A percentile compares a stretch with the other conserved stretches of the same genome.
Conservation (phyloP, 1,140 invertebrate genomes). For the Notospermus geniculatus region DNA sequence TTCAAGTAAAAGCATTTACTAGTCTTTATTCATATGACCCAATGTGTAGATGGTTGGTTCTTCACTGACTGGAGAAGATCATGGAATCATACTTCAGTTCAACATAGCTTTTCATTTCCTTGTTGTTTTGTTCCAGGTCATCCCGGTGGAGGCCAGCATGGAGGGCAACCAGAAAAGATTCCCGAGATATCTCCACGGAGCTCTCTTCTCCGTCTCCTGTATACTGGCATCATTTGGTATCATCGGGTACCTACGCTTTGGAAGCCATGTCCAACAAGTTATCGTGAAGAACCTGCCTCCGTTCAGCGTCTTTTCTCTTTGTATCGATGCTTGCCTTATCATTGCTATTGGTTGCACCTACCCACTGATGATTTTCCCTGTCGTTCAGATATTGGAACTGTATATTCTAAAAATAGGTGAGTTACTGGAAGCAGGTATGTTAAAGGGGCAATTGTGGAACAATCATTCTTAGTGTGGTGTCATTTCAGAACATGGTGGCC, state of each 20-base stretch:
- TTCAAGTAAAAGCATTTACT: too few relatives aligned
- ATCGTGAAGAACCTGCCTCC: constrained; percentile 40
- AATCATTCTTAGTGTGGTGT: too few relatives aligned
- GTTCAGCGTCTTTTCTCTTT: constrained; percentile 22
- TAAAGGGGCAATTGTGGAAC: too few relatives aligned
- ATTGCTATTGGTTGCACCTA: constrained; percentile 47
- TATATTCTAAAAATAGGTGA: constrained; percentile 43
- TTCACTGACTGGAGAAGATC: too few relatives aligned
- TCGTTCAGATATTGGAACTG: constrained; percentile 45
- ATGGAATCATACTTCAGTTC: too few relatives aligned
- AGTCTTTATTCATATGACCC: too few relatives aligned
- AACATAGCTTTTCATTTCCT: too few relatives aligned
- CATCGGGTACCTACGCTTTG: constrained; percentile 47
- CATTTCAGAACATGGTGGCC: too few relatives aligned
- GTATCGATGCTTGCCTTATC: constrained; percentile 44
- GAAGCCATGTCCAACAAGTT: constrained; percentile 41
- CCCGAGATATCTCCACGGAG: constrained; percentile 6
- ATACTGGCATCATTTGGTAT: constrained; percentile 40
- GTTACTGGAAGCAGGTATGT: background rate
- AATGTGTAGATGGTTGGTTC: too few relatives aligned
- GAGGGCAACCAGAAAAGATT: constrained; percentile 20
- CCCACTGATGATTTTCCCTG: constrained; percentile 49
- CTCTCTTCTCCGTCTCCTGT: constrained; percentile 10
- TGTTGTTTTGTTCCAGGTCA: constrained; percentile 12
- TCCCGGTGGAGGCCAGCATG: constrained; percentile 27